Evolutionary conservation across 1,140 invertebrate species (phyloP).

Genomic region (Anoplolepis gracilipes): DNA sequence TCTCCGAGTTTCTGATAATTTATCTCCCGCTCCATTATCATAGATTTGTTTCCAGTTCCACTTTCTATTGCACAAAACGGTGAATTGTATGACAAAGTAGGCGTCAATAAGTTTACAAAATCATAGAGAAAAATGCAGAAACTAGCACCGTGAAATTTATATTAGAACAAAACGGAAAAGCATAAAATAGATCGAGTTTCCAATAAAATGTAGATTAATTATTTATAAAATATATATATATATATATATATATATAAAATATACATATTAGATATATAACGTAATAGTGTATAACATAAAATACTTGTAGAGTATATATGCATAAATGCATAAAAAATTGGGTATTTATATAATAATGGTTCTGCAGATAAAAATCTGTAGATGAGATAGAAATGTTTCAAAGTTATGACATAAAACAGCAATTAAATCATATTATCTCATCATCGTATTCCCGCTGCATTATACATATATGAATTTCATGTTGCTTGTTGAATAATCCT

Average conservation of each 20-base stretch:
- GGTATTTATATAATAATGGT: too few relatives aligned
- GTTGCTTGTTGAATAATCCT: conserved; percentile 22
- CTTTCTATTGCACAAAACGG: neutral
- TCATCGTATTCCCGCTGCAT: neutral
- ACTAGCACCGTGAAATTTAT: neutral
- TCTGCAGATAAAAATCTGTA: neutral
- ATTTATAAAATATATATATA: neutral
- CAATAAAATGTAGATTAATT: neutral
- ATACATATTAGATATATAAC: neutral
- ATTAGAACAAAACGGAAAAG: neutral
- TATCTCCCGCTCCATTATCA: conserved; percentile 7
- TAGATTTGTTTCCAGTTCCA: neutral
- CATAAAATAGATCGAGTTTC: too few relatives aligned
- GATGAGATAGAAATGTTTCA: neutral
- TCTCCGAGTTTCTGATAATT: conserved; percentile 5
- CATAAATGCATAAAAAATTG: neutral
- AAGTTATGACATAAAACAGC: neutral
- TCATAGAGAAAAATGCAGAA: conserved; percentile 7
- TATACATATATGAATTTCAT: conserved; percentile 25
- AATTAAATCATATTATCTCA: neutral
- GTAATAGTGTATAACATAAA: too few relatives aligned
- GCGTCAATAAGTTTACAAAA: neutral
- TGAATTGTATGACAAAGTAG: neutral
- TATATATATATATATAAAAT: neutral
- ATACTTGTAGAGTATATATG: neutral